Base-by-base conservation (phyloP, 2,888 invertebrate species). In the Paralinhomoeus sp. region DNA sequence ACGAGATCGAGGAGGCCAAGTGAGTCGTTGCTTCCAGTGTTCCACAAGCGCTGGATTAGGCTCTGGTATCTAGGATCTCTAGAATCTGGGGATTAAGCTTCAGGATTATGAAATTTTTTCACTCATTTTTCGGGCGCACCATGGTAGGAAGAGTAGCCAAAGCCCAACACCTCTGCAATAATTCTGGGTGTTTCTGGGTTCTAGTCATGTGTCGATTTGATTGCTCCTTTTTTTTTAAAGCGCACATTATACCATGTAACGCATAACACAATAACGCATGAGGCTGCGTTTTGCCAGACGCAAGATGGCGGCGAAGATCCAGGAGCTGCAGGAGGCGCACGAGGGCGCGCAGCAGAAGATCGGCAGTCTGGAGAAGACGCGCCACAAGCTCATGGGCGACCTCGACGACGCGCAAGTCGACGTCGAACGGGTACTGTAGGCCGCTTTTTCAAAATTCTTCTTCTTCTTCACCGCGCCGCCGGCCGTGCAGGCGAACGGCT, bases 341-440 rank as follows among this genome's bases (percentile, higher is more conserved):
- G 91, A 91, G 68, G 80, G 85, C 45, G 83, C 91, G 69, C 83
- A 37, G n/a, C 45, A 44, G 17, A 91, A 91, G 75, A 82, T 84
- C 62, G 77, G 81, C 61, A 81, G 80, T 53, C 76, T 93, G 60
- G 91, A 93, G 67, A 93, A 93, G 76, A 83, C 84, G 71, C 91
- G 89, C 71, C 81, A 83, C 71, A 78, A 89, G 57, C 75, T 93
- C 61, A 75, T 83, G 58, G 84, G 84, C 61, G 93, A 97, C 71
- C 82, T 93, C 62, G 93, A 97, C 68, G 91, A 93, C 67, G 73
- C 89, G 62, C 50, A 50, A 24, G 76, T 89, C 65, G 89, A 91
- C 71, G 85, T 87, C 62, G 91, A 91, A 72, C 51, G 89, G 64
- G 85, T 61, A 5, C n/a, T n/a, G 21, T 54, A 53, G 47, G 55